Conservation (phyloP, 2,888 invertebrate genomes). For the Drosophila buzzatii region DNA sequence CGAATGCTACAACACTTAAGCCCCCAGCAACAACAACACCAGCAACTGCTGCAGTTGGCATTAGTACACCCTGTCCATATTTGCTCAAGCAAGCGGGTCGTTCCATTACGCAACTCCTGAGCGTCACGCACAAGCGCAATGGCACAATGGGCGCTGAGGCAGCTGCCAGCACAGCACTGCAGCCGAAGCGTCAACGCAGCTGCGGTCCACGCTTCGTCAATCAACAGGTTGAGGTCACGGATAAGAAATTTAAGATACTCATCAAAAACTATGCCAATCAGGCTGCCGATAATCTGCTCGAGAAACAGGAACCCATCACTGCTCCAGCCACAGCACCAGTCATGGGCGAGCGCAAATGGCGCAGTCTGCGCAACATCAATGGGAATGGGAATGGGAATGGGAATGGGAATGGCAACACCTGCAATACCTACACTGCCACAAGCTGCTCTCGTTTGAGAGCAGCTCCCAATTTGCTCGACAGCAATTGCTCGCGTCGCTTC, state of each 20-base stretch:
- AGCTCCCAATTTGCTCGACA: slow-evolving; percentile 16
- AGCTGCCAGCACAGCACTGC: slow-evolving; percentile 33
- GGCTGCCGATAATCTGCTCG: slow-evolving; percentile 39
- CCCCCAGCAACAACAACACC: neutral
- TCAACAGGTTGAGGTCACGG: slow-evolving; percentile 43
- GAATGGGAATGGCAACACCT: slow-evolving; percentile 4
- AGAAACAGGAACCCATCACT: slow-evolving; percentile 39
- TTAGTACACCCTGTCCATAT: slow-evolving; percentile 56
- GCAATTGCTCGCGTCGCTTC: slow-evolving; percentile 52
- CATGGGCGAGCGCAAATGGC: slow-evolving; percentile 65
- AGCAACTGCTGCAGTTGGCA: slow-evolving; percentile 18
- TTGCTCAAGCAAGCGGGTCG: slow-evolving; percentile 70
- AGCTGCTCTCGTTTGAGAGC: slow-evolving; percentile 25
- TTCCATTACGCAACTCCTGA: slow-evolving; percentile 70
- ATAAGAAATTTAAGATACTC: slow-evolving; percentile 70
- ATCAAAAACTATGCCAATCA: slow-evolving; percentile 67
- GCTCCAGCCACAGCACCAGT: slow-evolving; percentile 53
- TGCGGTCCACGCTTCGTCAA: slow-evolving; percentile 76
- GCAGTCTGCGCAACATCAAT: slow-evolving; percentile 54
- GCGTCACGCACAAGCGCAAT: slow-evolving; percentile 56
- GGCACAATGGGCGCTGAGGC: slow-evolving; percentile 39
- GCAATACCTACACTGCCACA: neutral
- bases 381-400: slow-evolving; percentile 5
- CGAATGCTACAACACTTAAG: neutral
- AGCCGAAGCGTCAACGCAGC: slow-evolving; percentile 78